Base-by-base conservation (phyloP, 2,113 vertebrate species). In the Aptenodytes patagonicus region DNA sequence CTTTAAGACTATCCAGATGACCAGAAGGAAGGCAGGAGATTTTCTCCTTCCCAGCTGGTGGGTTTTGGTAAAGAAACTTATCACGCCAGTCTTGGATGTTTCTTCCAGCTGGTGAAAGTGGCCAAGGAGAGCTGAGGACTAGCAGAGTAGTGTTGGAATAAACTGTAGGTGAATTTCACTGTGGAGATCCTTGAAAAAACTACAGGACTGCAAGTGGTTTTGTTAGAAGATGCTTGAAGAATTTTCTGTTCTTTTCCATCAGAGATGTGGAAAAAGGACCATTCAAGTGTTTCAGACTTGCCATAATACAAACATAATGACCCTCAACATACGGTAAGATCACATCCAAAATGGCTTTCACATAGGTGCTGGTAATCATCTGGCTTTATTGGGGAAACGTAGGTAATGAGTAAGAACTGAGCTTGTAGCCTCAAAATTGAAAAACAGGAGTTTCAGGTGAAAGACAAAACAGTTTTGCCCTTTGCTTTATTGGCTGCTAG, bases 161-260 rank as follows among this genome's bases (percentile, higher is more conserved):
- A 70, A 47, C 9, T 16, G 11, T 6, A 65, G 44, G 13, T 54
- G 62, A 93, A 10, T 82, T 89, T 93, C 7, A 4, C 11, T 44
- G 24, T 15, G 14, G 49, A 85, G 9, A 26, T 60, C 16, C 52
- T 83, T 79, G 61, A 58, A 64, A 71, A 68, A 94, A 46, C 8
- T 36, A n/a, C 5, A 28, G 31, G 46, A 51, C 22, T 85, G 14
- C 11, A 40, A 46, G 29, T 62, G 26, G 6, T 71, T 95, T 80
- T 87, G n/a, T 84, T 40, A 95, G 60, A 87, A 96, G 84, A 71
- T 8, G 3, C 14, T 87, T 71, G 20, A 79, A 76, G 49, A 82
- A 47, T 52, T 79, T 91, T 68, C 29, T 62, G 11, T 69, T 78
- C 4, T 95, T 85, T 92, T 58, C 36, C 66, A 57, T 68, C 42